Conservation (phyloP, 2,113 vertebrate species). For the Callorhinus ursinus region DNA sequence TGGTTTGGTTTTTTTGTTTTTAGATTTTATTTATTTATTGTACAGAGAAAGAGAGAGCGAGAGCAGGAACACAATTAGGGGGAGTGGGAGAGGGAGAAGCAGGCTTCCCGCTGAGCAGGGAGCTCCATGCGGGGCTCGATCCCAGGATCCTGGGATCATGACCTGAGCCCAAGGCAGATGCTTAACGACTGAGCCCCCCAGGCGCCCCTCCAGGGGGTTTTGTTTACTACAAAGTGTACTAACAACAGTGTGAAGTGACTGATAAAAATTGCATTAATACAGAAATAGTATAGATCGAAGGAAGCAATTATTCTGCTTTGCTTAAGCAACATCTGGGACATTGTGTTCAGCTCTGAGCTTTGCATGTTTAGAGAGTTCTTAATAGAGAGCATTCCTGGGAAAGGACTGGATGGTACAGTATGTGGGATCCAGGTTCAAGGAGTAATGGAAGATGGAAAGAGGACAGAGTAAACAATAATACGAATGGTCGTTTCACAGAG, state of each 20-base stretch:
- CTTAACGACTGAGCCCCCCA: no score
- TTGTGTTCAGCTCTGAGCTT: neutral
- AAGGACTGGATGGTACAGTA: neutral
- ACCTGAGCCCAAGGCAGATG: no score
- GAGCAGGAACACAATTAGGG: no score
- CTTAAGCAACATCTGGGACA: neutral
- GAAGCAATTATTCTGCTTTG: slow-evolving; percentile 38
- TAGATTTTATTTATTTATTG: no score
- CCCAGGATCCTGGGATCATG: no score
- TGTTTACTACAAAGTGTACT: slow-evolving; percentile 47
- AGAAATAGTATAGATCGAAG: slow-evolving; percentile 18
- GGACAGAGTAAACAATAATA: neutral
- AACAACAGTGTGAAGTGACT: slow-evolving; percentile 39
- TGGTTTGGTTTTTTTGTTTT: no score
- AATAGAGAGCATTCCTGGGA: neutral
- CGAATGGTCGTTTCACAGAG: neutral
- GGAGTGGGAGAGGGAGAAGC: no score
- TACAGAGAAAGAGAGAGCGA: no score
- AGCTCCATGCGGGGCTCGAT: no score
- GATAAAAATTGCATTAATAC: slow-evolving; percentile 58
- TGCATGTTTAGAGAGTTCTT: slow-evolving; percentile 5
- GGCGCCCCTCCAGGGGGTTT: neutral
- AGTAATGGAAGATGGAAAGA: neutral
- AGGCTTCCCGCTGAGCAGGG: no score
- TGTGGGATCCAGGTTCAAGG: neutral